phyloP scores from a whole-genome alignment of 2,888 invertebrate genomes.

The Erynnis tages region DNA sequence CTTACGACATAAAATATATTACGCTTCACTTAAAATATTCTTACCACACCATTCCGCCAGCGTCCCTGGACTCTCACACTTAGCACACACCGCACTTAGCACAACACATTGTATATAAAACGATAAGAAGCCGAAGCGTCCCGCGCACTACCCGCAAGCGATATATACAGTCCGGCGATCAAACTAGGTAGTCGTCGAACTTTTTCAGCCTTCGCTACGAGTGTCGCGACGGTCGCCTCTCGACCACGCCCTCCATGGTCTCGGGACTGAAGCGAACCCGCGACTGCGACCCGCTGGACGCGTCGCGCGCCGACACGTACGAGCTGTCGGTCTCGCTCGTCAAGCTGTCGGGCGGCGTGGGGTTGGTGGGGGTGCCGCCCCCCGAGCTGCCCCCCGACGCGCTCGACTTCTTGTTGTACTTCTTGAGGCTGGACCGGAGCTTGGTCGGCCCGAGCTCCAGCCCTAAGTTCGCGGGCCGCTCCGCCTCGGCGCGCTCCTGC shows the following conservation, averaged over 20 bases:
- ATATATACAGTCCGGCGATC: conserved; percentile 36
- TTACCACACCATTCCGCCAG: no score
- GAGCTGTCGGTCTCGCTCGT: conserved; percentile 92
- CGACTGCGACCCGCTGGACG: conserved; percentile 85
- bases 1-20: no score
- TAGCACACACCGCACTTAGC: neutral
- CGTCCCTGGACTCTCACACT: neutral
- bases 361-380: conserved; percentile 89
- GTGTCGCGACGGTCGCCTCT: conserved; percentile 56
- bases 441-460: conserved; percentile 86
- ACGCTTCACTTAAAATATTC: no score
- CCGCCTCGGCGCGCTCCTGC: conserved; percentile 48
- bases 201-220: conserved; percentile 76
- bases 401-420: conserved; percentile 81
- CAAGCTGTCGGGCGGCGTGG: conserved; percentile 92
- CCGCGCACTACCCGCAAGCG: conserved; percentile 45
- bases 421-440: conserved; percentile 89
- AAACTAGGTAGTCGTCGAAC: conserved; percentile 78
- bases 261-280: conserved; percentile 91
- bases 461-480: conserved; percentile 76
- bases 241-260: conserved; percentile 76
- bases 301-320: conserved; percentile 92
- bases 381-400: conserved; percentile 82
- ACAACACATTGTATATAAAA: neutral
- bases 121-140: conserved; percentile 46